Evolutionary conservation across 1,140 invertebrate genomes (phyloP).

Genomic region (Telenomus remus): DNA sequence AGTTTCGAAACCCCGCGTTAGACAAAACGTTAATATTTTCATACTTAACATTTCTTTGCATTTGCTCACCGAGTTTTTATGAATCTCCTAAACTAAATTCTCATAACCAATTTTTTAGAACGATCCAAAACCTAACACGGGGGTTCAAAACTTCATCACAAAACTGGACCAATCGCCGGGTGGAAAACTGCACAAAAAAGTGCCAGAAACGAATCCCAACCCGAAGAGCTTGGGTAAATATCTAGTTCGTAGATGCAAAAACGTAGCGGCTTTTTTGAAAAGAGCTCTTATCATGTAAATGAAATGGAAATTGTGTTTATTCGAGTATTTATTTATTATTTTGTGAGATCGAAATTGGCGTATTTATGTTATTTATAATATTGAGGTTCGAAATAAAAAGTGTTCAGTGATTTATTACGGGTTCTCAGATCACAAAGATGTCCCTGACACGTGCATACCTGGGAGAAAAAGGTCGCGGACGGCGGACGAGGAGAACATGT

Average conservation of each 20-base stretch:
- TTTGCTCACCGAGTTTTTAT: not conserved
- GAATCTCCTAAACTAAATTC: conserved; percentile 5
- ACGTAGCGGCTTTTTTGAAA: no score
- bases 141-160: conserved; percentile 63
- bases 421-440: conserved; percentile 7
- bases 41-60: conserved; percentile 2
- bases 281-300: not conserved
- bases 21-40: conserved; percentile 30
- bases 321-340: not conserved
- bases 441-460: conserved; percentile 62
- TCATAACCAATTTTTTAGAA: conserved; percentile 34
- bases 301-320: no score
- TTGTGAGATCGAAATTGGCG: not conserved
- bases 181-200: conserved; percentile 35
- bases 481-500: conserved; percentile 67
- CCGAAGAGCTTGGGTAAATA: conserved; percentile 44
- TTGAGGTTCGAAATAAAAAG: no score
- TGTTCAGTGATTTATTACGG: not conserved
- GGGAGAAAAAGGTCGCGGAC: conserved; percentile 72
- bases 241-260: no score
- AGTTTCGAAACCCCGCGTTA: conserved; percentile 60
- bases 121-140: conserved; percentile 22
- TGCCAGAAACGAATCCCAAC: conserved; percentile 24
- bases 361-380: not conserved
- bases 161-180: conserved; percentile 67